These are phyloP conservation scores for Aleiodes alternator DNA, from an alignment of 2,888 invertebrate genomes.

Conservation along the genomic window DNA sequence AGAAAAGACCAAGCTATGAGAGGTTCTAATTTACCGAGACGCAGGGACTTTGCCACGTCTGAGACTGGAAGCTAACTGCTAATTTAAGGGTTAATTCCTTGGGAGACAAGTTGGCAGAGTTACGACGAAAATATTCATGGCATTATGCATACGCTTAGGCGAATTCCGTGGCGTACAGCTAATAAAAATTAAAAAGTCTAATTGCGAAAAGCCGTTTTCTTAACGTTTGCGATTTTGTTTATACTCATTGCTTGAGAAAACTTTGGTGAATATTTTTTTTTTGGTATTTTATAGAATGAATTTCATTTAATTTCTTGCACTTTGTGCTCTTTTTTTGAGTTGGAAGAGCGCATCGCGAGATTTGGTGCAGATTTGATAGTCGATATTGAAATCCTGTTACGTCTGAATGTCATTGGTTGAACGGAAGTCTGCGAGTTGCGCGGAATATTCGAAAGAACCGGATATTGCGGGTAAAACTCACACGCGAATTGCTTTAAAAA, in stretches of 20 bases:
- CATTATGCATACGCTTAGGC: conserved; percentile 75
- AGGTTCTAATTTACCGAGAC: conserved; percentile 73
- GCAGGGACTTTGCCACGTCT: conserved; percentile 71
- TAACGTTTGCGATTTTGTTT: conserved; percentile 29
- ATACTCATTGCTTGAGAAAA: not conserved
- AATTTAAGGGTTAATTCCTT: conserved; percentile 76
- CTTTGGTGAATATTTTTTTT: conserved; percentile 24
- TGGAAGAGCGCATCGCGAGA: too few species aligned
- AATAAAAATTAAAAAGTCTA: conserved; percentile 76
- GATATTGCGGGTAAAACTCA: too few species aligned
- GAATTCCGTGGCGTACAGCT: conserved; percentile 62
- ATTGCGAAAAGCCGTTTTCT: conserved; percentile 62
- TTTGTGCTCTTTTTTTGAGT: not conserved
- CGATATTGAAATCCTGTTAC: too few species aligned
- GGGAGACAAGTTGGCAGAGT: conserved; percentile 76
- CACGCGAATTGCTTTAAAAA: too few species aligned
- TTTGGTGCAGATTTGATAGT: too few species aligned
- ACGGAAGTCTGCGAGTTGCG: too few species aligned
- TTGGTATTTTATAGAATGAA: not conserved
- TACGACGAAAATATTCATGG: conserved; percentile 76
- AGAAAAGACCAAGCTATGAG: conserved; percentile 60
- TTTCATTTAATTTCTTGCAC: not conserved
- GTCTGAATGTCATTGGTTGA: too few species aligned
- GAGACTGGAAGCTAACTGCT: conserved; percentile 74
- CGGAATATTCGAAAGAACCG: too few species aligned